Evolutionary conservation across 2,113 vertebrate species (phyloP).

Genomic region (Channa maculata): DNA sequence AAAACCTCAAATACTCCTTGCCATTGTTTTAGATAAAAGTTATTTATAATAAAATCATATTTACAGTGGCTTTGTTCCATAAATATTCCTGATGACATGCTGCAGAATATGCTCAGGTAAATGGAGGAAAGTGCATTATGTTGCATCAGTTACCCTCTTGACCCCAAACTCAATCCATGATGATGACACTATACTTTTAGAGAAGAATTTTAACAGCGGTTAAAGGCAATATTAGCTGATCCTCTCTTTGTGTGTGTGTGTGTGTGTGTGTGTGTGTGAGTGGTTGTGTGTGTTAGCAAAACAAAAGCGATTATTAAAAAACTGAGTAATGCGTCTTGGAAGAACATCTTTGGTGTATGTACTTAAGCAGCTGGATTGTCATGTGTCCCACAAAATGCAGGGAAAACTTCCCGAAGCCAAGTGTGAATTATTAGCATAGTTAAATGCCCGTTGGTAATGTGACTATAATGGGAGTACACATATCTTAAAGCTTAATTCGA

Average conservation of each 20-base stretch:
- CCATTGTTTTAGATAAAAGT: no score
- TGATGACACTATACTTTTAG: background rate
- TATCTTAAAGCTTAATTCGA: conserved; percentile 19
- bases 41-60: background rate
- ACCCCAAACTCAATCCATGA: background rate
- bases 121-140: background rate
- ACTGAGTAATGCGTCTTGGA: background rate
- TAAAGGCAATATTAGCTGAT: no score
- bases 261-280: no score
- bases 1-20: no score
- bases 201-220: background rate
- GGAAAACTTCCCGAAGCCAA: background rate
- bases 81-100: background rate
- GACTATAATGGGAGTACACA: conserved; percentile 2
- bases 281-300: no score
- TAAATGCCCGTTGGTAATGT: conserved; percentile 7
- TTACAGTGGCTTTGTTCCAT: background rate
- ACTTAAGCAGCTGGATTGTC: background rate
- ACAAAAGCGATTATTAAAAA: no score
- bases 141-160: background rate
- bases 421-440: conserved; percentile 12
- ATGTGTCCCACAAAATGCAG: background rate
- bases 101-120: background rate
- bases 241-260: no score
- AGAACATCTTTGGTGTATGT: background rate